Conservation (phyloP, 2,113 vertebrate species). For the Astur gentilis region DNA sequence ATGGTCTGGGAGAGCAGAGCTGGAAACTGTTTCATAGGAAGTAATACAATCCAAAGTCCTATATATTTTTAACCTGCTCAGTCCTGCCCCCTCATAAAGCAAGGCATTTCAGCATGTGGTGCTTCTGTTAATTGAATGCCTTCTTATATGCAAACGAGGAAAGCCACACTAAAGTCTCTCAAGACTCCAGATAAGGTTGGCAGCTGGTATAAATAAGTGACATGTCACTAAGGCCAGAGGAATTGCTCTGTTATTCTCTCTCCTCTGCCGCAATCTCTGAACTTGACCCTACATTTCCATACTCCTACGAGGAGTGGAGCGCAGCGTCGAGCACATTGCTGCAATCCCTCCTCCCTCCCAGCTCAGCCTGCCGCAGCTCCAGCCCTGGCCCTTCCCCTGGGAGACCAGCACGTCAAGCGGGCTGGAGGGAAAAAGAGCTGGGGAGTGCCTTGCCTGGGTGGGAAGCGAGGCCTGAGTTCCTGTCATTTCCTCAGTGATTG, state of each 20-base stretch:
- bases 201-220: conserved; percentile 9
- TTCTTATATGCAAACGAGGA: not conserved
- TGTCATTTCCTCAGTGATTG: conserved; percentile 20
- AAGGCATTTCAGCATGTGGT: not conserved
- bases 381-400: not conserved
- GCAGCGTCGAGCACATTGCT: fast-evolving
- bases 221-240: not conserved
- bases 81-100: not conserved
- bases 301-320: not conserved
- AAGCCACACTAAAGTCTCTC: not conserved
- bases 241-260: not conserved
- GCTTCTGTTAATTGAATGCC: not conserved
- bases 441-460: not conserved
- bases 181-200: not conserved
- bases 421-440: not conserved
- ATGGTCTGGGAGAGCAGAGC: not conserved
- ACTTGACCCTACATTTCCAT: not conserved
- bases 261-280: not conserved
- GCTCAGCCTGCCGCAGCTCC: not conserved
- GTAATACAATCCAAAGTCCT: not conserved
- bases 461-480: conserved; percentile 13
- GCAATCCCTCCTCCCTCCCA: not conserved
- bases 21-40: not conserved
- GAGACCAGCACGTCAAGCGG: fast-evolving
- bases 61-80: not conserved